phyloP scores from a whole-genome alignment of 2,888 invertebrate species.

The Julus scandinavius region DNA sequence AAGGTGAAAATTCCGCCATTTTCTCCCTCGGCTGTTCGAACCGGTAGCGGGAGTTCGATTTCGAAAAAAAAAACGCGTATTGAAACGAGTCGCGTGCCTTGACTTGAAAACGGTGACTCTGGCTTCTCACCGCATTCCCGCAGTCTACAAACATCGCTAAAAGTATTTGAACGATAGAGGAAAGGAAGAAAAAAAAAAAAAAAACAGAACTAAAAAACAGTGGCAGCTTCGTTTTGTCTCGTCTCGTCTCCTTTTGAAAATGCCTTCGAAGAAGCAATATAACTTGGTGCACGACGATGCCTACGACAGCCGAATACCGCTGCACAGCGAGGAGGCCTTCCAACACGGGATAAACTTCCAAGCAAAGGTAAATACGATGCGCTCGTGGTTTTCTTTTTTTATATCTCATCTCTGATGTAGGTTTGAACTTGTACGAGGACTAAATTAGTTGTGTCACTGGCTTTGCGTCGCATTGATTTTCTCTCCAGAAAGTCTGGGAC shows the following conservation, averaged over 20 bases:
- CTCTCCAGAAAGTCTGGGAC: background rate
- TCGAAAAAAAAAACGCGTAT: background rate
- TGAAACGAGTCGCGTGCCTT: background rate
- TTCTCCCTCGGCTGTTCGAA: background rate
- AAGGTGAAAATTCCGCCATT: background rate
- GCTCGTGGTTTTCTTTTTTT: background rate
- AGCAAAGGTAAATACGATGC: conserved; percentile 80
- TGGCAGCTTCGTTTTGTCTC: too few relatives aligned
- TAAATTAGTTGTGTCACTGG: background rate
- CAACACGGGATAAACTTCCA: conserved; percentile 96
- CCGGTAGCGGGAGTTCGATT: background rate
- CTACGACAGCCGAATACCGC: conserved; percentile 93
- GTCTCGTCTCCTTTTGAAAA: conserved; percentile 57
- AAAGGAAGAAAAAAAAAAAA: background rate
- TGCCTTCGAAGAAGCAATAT: conserved; percentile 77
- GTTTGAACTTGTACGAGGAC: background rate
- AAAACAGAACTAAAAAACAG: too few relatives aligned
- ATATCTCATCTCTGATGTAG: too few relatives aligned
- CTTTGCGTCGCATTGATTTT: background rate
- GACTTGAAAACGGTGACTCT: background rate
- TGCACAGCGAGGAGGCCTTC: conserved; percentile 97
- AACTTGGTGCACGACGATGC: conserved; percentile 96
- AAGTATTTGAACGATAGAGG: background rate
- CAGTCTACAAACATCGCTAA: background rate
- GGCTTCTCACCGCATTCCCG: background rate